A percentile compares a stretch with the other conserved stretches of the same genome.
phyloP scores from a whole-genome alignment of 2,113 vertebrate species.

The Nansenia antarctica region DNA sequence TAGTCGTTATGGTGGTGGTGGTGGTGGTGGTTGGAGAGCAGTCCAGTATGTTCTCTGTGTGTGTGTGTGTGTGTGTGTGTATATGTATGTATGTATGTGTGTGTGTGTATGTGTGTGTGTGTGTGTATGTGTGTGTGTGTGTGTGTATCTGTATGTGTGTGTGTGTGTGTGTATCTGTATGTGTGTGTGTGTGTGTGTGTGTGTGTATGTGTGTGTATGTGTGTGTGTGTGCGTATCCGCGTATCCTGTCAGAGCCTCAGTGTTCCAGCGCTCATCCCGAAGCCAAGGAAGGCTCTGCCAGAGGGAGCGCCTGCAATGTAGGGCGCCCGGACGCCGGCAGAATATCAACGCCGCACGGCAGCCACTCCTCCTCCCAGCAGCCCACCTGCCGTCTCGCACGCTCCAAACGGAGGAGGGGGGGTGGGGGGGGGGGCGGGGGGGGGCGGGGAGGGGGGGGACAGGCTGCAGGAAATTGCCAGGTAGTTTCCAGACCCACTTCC shows the following conservation, averaged over 20 bases:
- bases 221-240: slow-evolving; percentile 53
- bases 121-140: not conserved
- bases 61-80: not conserved
- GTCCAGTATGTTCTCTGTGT: slow-evolving; percentile 1
- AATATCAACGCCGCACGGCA: slow-evolving; percentile 77
- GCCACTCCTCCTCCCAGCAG: slow-evolving; percentile 73
- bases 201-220: not conserved
- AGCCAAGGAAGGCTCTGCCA: slow-evolving; percentile 76
- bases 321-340: slow-evolving; percentile 78
- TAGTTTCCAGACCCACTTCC: slow-evolving; percentile 82
- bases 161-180: not conserved
- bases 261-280: slow-evolving; percentile 67
- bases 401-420: slow-evolving; percentile 64
- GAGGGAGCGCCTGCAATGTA: slow-evolving; percentile 81
- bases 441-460: slow-evolving; percentile 19
- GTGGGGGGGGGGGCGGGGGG: slow-evolving; percentile 17
- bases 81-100: slow-evolving; percentile 13
- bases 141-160: slow-evolving; percentile 9
- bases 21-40: no score
- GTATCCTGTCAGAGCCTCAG: slow-evolving; percentile 70
- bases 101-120: not conserved
- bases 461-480: slow-evolving; percentile 79
- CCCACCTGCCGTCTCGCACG: slow-evolving; percentile 77
- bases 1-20: no score
- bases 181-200: slow-evolving; percentile 16